Evolutionary conservation across 1,140 invertebrate species (phyloP).

Genomic region (Marisa cornuarietis): DNA sequence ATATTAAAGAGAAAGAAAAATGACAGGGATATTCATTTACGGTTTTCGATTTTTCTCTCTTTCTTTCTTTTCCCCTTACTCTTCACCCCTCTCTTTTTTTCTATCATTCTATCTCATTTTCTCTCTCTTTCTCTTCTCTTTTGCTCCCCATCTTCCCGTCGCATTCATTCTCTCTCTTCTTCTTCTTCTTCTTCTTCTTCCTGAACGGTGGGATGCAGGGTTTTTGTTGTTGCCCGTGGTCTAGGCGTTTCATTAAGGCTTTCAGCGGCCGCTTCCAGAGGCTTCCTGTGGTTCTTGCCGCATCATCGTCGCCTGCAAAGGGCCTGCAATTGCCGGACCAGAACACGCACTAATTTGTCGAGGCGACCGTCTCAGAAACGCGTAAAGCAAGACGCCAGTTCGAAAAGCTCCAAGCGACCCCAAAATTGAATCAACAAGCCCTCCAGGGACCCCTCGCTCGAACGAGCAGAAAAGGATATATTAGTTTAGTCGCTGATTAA

Average conservation of each 20-base stretch:
- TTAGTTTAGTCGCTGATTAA: conserved; percentile 28
- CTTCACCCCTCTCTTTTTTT: background rate
- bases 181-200: background rate
- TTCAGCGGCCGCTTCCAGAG: too few relatives aligned
- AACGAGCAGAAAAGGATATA: conserved; percentile 8
- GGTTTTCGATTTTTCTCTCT: background rate
- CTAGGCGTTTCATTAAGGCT: too few relatives aligned
- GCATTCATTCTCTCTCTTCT: background rate
- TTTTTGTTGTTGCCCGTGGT: too few relatives aligned
- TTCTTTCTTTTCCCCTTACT: background rate
- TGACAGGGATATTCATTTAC: too few relatives aligned
- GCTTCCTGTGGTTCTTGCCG: too few relatives aligned
- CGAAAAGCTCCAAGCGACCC: conserved; percentile 21
- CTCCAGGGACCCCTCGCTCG: background rate
- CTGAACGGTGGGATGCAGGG: too few relatives aligned
- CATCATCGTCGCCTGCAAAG: background rate
- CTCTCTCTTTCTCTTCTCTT: conserved; percentile 10
- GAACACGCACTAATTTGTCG: conserved; percentile 23
- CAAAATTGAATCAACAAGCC: conserved; percentile 17
- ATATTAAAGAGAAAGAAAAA: too few relatives aligned
- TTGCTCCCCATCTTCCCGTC: background rate
- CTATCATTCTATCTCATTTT: background rate
- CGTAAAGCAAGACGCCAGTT: conserved; percentile 11
- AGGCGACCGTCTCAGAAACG: conserved; percentile 21
- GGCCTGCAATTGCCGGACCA: background rate